phyloP scores from a whole-genome alignment of 2,797 vertebrate species.

The Trachops cirrhosus region DNA sequence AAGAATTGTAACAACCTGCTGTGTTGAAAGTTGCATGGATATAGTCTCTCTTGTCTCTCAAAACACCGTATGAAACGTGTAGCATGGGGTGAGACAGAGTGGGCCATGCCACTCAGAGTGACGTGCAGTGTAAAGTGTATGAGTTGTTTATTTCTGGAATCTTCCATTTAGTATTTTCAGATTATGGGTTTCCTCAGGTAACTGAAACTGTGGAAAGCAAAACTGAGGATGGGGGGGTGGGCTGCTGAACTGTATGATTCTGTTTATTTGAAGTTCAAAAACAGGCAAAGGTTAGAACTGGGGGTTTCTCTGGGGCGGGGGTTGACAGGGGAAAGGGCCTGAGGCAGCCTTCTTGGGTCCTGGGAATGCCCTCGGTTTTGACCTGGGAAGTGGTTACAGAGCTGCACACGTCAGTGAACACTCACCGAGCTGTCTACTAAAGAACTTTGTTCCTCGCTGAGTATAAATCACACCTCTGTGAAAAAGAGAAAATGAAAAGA shows the following conservation, averaged over 20 bases:
- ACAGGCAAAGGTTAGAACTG: neutral
- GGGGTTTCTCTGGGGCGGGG: neutral
- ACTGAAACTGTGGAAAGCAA: neutral
- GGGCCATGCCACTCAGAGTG: neutral
- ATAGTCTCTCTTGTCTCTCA: neutral
- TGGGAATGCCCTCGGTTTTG: neutral
- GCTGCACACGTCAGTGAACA: neutral
- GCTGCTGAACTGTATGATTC: neutral
- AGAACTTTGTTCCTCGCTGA: neutral
- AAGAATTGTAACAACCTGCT: no score
- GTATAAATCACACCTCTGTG: neutral
- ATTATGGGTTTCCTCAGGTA: neutral
- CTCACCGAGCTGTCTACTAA: neutral
- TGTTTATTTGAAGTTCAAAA: neutral
- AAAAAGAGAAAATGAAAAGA: neutral
- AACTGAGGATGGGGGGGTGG: neutral
- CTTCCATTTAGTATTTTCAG: neutral
- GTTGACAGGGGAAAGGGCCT: neutral
- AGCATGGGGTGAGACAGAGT: no score
- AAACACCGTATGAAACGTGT: no score
- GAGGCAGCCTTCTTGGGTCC: neutral
- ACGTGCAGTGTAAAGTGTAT: no score
- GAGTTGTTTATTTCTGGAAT: neutral
- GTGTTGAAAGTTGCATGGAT: neutral
- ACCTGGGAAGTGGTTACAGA: neutral